Conservation (phyloP, 2,797 vertebrate genomes). For the Platyrinchus mystaceus region DNA sequence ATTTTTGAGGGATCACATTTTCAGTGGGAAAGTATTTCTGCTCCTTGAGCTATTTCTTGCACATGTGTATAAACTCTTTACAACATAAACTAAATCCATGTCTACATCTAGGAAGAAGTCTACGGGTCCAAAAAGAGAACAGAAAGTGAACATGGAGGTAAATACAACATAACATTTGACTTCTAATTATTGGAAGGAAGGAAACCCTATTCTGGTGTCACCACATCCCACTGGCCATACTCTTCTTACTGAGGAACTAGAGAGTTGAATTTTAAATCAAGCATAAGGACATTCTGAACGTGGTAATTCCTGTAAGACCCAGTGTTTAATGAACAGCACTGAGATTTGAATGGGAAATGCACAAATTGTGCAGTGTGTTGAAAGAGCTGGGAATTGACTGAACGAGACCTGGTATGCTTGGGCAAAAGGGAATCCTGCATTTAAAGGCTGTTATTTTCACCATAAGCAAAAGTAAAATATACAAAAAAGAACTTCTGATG, state of each 20-base stretch:
- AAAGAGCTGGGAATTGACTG: not conserved
- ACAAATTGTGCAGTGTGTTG: rapidly evolving
- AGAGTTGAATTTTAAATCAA: not conserved
- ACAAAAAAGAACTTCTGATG: slow-evolving; percentile 1
- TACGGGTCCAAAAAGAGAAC: not conserved
- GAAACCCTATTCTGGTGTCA: not conserved
- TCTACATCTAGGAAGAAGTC: not conserved
- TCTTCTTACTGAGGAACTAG: not conserved
- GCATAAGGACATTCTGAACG: not conserved
- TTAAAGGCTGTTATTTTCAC: not conserved
- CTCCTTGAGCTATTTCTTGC: not conserved
- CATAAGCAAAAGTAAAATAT: not conserved
- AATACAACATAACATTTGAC: not conserved
- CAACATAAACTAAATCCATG: not conserved
- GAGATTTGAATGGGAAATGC: not conserved
- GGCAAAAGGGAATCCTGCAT: not conserved
- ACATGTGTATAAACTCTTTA: not conserved
- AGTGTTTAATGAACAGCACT: not conserved
- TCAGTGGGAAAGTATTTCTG: not conserved
- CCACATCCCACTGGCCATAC: not conserved
- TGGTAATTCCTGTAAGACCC: not conserved
- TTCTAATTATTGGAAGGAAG: not conserved
- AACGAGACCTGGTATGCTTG: not conserved
- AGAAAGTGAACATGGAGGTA: not conserved
- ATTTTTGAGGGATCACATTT: not conserved